Percentiles rank a stretch among this genome's conserved stretches.
Conservation (phyloP, 2,113 vertebrate species). For the Coreoperca whiteheadi region DNA sequence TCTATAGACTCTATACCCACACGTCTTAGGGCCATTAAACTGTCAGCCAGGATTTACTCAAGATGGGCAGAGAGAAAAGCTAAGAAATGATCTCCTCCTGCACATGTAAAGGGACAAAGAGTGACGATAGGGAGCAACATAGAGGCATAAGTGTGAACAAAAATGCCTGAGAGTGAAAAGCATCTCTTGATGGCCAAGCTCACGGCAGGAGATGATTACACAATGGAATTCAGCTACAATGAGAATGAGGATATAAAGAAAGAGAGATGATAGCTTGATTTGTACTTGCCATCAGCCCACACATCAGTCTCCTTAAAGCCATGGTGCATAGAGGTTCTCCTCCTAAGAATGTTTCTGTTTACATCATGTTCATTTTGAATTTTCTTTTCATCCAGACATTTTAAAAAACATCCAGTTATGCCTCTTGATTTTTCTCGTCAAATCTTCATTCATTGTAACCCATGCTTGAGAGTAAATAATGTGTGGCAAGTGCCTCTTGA, state of each 20-base stretch:
- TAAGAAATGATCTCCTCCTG: conserved; percentile 74
- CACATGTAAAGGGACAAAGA: conserved; percentile 75
- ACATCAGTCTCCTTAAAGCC: conserved; percentile 13
- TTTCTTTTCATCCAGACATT: conserved; percentile 10
- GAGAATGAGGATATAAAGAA: conserved; percentile 25
- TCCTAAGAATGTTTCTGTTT: conserved; percentile 9
- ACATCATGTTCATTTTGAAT: conserved; percentile 13
- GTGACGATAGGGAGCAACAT: conserved; percentile 56
- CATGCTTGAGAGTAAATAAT: neutral
- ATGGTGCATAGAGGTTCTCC: neutral
- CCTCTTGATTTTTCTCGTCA: neutral
- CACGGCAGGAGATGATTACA: conserved; percentile 75
- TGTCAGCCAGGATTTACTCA: conserved; percentile 88
- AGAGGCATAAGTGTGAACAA: conserved; percentile 76
- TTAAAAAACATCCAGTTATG: neutral
- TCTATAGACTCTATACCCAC: conserved; percentile 78
- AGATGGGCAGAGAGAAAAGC: conserved; percentile 61
- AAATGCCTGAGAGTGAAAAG: conserved; percentile 76
- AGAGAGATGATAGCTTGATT: conserved; percentile 27
- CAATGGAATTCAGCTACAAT: conserved; percentile 46
- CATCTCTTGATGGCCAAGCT: conserved; percentile 73
- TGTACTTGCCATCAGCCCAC: neutral
- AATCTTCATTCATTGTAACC: neutral
- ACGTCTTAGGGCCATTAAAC: conserved; percentile 87
- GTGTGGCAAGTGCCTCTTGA: neutral